A percentile compares a stretch with the other conserved stretches of the same genome.
Conservation (phyloP, 2,888 invertebrate species). For the Steromphala cineraria region DNA sequence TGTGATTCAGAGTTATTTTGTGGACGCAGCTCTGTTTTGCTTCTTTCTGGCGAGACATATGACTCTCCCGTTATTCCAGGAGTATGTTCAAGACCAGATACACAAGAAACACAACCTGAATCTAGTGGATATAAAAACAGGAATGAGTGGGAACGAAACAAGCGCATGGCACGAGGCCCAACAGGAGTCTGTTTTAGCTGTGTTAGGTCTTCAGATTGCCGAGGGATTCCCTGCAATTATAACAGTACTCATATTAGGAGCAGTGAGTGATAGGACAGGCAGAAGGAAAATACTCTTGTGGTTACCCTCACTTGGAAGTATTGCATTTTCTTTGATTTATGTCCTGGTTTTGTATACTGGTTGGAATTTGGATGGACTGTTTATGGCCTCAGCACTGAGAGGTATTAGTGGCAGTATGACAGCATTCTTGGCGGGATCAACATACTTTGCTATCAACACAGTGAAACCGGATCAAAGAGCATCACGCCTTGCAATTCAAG, state of each 20-base stretch:
- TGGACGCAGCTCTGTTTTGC: constrained; percentile 65
- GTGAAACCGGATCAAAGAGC: constrained; percentile 60
- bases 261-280: constrained; percentile 71
- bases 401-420: constrained; percentile 70
- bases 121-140: constrained; percentile 28
- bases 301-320: constrained; percentile 70
- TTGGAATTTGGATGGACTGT: constrained; percentile 68
- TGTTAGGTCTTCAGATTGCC: constrained; percentile 70
- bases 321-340: constrained; percentile 67
- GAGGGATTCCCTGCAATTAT: constrained; percentile 71
- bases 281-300: constrained; percentile 70
- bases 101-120: constrained; percentile 42
- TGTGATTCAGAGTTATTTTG: constrained; percentile 57
- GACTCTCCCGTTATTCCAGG: constrained; percentile 68
- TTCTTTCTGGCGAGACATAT: constrained; percentile 67
- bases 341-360: constrained; percentile 65
- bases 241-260: constrained; percentile 71
- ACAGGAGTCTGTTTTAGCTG: constrained; percentile 60
- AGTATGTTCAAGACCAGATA: constrained; percentile 63
- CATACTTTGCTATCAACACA: constrained; percentile 67
- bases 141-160: constrained; percentile 33
- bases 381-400: constrained; percentile 67
- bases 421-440: constrained; percentile 65
- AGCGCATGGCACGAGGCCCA: constrained; percentile 54
- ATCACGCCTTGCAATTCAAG: constrained; percentile 64